These are phyloP conservation scores for Bicyclus anynana DNA, from an alignment of 1,140 invertebrate genomes.

Conservation along the genomic window DNA sequence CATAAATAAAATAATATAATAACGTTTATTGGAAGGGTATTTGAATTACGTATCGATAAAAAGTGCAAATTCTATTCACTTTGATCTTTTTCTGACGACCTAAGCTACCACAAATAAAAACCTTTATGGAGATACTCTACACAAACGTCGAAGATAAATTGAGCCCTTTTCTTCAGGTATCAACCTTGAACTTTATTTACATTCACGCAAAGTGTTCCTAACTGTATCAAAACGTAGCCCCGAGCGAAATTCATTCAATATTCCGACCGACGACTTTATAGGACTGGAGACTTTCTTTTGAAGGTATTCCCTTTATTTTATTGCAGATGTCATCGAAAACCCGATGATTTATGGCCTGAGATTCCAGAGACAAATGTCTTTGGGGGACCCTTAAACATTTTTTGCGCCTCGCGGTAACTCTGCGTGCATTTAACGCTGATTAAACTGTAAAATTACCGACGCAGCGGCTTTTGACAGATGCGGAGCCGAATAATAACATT, in stretches of 20 bases:
- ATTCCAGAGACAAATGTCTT: conserved; percentile 54
- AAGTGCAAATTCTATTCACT: neutral
- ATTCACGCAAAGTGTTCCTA: conserved; percentile 17
- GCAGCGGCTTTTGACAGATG: conserved; percentile 68
- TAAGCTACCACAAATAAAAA: neutral
- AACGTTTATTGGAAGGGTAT: neutral
- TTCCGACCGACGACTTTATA: conserved; percentile 32
- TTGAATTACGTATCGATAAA: neutral
- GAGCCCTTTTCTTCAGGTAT: conserved; percentile 5
- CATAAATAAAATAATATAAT: neutral
- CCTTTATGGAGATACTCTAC: neutral
- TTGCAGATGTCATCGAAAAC: conserved; percentile 51
- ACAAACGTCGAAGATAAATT: conserved; percentile 1
- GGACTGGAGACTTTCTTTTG: conserved; percentile 29
- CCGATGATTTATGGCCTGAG: conserved; percentile 59
- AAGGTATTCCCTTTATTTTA: conserved; percentile 44
- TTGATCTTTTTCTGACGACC: neutral
- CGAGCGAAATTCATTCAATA: conserved; percentile 22
- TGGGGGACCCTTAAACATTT: conserved; percentile 42
- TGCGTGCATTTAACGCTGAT: conserved; percentile 74
- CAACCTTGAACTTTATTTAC: conserved; percentile 22
- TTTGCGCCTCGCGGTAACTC: conserved; percentile 54
- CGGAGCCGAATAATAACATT: conserved; percentile 69
- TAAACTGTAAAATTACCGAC: conserved; percentile 75
- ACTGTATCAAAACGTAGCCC: conserved; percentile 21